Conservation (phyloP, 2,888 invertebrate genomes). For the Heliconius cydno region DNA sequence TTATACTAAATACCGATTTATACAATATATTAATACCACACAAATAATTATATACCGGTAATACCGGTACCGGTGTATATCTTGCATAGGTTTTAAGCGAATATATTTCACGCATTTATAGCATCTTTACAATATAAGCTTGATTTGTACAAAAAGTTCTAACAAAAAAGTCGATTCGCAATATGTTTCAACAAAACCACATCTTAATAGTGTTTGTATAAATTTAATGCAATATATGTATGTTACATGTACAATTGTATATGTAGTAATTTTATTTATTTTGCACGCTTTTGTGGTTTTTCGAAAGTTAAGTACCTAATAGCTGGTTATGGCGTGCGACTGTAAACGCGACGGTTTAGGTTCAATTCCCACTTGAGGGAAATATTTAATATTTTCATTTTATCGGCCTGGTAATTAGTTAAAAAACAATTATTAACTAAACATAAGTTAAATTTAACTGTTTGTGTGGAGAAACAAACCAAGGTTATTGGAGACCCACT, state of each 20-base stretch:
- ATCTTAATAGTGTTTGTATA: neutral
- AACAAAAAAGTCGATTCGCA: neutral
- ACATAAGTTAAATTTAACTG: neutral
- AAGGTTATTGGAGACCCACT: conserved; percentile 26
- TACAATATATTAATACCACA: no score
- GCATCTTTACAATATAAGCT: neutral
- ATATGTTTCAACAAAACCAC: neutral
- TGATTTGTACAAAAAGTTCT: conserved; percentile 11
- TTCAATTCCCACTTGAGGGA: no score
- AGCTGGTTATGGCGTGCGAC: neutral
- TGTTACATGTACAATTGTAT: neutral
- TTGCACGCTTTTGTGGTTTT: neutral
- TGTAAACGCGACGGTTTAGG: neutral
- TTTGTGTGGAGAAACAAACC: no score
- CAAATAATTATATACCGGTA: no score
- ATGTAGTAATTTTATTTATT: neutral
- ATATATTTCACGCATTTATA: neutral
- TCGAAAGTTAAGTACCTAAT: neutral
- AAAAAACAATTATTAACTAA: neutral
- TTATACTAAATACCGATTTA: no score
- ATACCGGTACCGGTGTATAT: no score
- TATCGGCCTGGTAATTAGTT: neutral
- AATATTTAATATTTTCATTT: neutral
- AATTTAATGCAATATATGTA: neutral
- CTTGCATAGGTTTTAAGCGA: neutral